Base-by-base conservation (phyloP, 92 coral and sea anemone genomes). In the Muricea muricata region DNA sequence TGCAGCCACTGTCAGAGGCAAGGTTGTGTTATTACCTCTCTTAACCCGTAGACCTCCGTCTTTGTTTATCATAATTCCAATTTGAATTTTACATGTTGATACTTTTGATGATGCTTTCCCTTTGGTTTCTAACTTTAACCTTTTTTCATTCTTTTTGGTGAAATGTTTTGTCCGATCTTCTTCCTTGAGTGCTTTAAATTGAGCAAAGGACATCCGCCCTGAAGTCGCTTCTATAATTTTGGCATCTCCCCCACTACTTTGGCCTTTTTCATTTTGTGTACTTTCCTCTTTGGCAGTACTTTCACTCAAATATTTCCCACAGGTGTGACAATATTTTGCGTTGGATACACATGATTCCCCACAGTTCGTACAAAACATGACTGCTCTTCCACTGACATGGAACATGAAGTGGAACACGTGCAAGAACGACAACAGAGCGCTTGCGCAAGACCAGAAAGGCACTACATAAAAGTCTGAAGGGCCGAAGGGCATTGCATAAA, bases 1-100 rank as follows among this genome's bases (percentile, higher is more conserved):
- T 56, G 66, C 63, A 60, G 76, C 79, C 39, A 86, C 93, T 70
- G 93, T 78, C 28, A 84, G 74, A 30, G 93, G 93, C 68, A 87
- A 90, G 35, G 89, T 54, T 66, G 86, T 48, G 25, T 10, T 48
- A 48, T 18, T 48, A 20, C 89, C 93, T 65, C 89, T 91, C 86
- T 87, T 79, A 39, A 47, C 56, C 54, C 65, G 54, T 42, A 91
- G 91, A 40, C 68, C 81, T 31, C 87, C 91, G 73, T 84, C 84
- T 82, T 79, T 90, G 81, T 65, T 73, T 26, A 40, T 61, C 80
- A 74, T 45, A 6, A 47, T 47, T 18, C 39, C 21, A 48, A 74
- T 74, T 25, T 47, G 70, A 63, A 63, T 63, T 63, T 31, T 31
- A n/a, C 39, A 31, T 25, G 12, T 7, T 31, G 7, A 55, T 18